Evolutionary conservation across 2,113 vertebrate species (phyloP).

Genomic region (Octodon degus): DNA sequence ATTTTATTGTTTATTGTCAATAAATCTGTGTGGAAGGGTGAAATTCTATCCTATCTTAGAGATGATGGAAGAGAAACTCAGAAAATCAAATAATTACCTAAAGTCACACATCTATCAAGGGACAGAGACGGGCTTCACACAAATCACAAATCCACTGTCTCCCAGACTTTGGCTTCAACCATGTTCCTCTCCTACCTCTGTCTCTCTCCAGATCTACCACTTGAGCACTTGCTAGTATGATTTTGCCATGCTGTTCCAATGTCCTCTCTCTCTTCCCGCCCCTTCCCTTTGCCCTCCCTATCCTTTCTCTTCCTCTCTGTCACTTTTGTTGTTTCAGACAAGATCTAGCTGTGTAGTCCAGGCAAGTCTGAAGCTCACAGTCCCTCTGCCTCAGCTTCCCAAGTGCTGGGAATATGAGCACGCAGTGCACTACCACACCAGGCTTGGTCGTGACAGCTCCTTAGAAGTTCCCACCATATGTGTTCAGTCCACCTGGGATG

Average conservation of each 20-base stretch:
- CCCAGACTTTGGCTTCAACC: not conserved
- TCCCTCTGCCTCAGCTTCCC: not conserved
- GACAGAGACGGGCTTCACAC: not conserved
- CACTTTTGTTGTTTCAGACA: not conserved
- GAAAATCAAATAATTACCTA: constrained; percentile 21
- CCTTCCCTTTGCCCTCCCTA: too few species aligned
- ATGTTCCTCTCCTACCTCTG: not conserved
- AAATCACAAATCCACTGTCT: not conserved
- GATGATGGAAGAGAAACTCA: constrained; percentile 14
- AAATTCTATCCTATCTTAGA: constrained; percentile 28
- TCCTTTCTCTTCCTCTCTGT: not conserved
- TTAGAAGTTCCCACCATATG: not conserved
- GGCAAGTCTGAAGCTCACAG: not conserved
- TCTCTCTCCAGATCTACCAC: not conserved
- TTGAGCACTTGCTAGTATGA: not conserved
- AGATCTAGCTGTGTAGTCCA: not conserved
- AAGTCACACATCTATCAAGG: not conserved
- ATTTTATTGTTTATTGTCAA: not conserved
- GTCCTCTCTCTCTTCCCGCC: not conserved
- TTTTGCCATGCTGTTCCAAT: not conserved
- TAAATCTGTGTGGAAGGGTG: not conserved
- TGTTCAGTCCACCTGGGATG: not conserved
- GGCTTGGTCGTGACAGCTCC: not conserved
- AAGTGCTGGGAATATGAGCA: not conserved
- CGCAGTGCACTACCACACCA: not conserved